Evolutionary conservation across 2,113 vertebrate species (phyloP).

Genomic region (Leptocoma aspasia): DNA sequence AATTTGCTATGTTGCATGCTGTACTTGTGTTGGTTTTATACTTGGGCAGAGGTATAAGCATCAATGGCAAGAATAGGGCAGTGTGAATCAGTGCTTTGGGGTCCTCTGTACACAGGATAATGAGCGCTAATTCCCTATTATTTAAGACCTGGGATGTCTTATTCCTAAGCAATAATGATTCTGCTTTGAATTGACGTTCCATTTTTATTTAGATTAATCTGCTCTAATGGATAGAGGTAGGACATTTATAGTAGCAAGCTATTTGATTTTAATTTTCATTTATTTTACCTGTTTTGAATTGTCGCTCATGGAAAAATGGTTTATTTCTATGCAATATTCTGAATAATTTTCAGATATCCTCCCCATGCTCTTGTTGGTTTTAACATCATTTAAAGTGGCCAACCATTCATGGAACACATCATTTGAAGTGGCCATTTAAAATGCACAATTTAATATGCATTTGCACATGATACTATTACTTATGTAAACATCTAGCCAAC

Average conservation of each 20-base stretch:
- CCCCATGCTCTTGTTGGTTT: background rate
- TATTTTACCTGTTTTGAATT: background rate
- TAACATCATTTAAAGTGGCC: background rate
- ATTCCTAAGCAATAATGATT: background rate
- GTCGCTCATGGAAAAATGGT: background rate
- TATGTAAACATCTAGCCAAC: slow-evolving; percentile 4
- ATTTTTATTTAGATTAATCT: background rate
- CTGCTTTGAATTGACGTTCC: background rate
- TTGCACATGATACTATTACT: background rate
- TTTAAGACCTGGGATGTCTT: background rate
- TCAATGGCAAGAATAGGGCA: background rate
- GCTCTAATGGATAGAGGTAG: background rate
- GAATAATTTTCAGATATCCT: background rate
- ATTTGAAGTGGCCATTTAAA: background rate
- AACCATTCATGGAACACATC: background rate
- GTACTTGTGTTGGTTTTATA: background rate
- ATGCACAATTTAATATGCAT: background rate
- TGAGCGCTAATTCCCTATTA: background rate
- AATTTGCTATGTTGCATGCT: background rate
- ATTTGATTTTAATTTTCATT: background rate
- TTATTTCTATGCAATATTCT: background rate
- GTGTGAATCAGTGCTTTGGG: background rate
- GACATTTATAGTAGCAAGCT: background rate
- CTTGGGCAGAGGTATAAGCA: background rate
- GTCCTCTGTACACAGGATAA: background rate